phyloP scores from a whole-genome alignment of 1,140 invertebrate species.

The Trichogramma pretiosum region DNA sequence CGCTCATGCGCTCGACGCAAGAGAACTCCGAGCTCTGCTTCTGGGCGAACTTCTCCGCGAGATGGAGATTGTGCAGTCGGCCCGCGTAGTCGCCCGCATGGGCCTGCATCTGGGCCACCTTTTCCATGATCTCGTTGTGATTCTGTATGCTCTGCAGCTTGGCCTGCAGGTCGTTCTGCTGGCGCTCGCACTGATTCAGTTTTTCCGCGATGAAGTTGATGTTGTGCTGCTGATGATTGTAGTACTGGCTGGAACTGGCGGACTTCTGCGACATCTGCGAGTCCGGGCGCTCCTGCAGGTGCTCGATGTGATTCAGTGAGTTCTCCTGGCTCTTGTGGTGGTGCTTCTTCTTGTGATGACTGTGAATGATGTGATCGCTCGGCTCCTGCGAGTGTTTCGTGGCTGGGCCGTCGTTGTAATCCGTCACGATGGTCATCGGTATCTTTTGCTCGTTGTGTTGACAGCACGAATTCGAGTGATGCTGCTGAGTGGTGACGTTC shows the following conservation, averaged over 20 bases:
- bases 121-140: slow-evolving; percentile 42
- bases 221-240: slow-evolving; percentile 41
- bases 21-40: slow-evolving; percentile 26
- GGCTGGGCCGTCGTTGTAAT: slow-evolving; percentile 30
- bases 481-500: slow-evolving; percentile 26
- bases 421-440: slow-evolving; percentile 33
- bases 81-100: slow-evolving; percentile 36
- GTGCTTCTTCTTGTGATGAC: slow-evolving; percentile 36
- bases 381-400: slow-evolving; percentile 37
- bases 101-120: slow-evolving; percentile 39
- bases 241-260: too few relatives aligned
- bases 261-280: slow-evolving; percentile 24
- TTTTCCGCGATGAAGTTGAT: slow-evolving; percentile 41
- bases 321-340: slow-evolving; percentile 29
- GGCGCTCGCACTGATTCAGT: slow-evolving; percentile 39
- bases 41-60: slow-evolving; percentile 30
- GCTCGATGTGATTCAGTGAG: slow-evolving; percentile 24
- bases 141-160: slow-evolving; percentile 40
- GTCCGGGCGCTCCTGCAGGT: slow-evolving; percentile 18
- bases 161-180: slow-evolving; percentile 40
- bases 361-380: slow-evolving; percentile 42
- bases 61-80: slow-evolving; percentile 34
- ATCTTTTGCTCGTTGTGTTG: slow-evolving; percentile 38
- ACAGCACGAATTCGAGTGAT: slow-evolving; percentile 38
- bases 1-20: background rate